Evolutionary conservation across 2,888 invertebrate genomes (phyloP).

Genomic region (Leucophenga montana): DNA sequence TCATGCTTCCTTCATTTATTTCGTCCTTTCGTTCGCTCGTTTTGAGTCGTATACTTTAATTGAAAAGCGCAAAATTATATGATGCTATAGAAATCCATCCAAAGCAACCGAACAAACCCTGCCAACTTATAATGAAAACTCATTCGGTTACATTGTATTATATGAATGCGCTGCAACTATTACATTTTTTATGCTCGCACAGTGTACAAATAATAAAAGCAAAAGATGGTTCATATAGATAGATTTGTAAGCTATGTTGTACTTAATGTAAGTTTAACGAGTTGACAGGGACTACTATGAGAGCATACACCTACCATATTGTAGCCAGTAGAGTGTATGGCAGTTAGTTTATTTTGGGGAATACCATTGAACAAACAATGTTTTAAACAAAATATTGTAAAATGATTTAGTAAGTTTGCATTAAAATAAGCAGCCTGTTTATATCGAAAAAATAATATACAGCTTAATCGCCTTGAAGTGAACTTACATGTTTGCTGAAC

Average conservation of each 20-base stretch:
- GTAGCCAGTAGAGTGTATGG: no score
- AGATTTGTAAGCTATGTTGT: not conserved
- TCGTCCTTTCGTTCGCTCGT: constrained; percentile 18
- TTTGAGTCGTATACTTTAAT: constrained; percentile 46
- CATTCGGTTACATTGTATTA: constrained; percentile 15
- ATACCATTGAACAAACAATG: no score
- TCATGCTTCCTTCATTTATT: not conserved
- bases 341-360: no score
- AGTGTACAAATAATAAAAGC: not conserved
- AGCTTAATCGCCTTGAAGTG: no score
- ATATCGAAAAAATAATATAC: no score
- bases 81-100: constrained; percentile 25
- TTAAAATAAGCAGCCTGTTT: no score
- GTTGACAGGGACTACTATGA: no score
- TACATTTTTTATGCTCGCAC: not conserved
- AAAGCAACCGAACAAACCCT: no score
- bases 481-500: no score
- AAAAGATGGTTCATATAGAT: constrained; percentile 15
- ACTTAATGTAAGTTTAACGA: not conserved
- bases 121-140: constrained; percentile 22
- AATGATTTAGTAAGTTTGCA: no score
- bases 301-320: no score
- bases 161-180: constrained; percentile 9
- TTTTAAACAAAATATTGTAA: no score
- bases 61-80: constrained; percentile 67